These are phyloP conservation scores for Mormyrus lacerda DNA, from an alignment of 2,113 vertebrate genomes.

Conservation along the genomic window DNA sequence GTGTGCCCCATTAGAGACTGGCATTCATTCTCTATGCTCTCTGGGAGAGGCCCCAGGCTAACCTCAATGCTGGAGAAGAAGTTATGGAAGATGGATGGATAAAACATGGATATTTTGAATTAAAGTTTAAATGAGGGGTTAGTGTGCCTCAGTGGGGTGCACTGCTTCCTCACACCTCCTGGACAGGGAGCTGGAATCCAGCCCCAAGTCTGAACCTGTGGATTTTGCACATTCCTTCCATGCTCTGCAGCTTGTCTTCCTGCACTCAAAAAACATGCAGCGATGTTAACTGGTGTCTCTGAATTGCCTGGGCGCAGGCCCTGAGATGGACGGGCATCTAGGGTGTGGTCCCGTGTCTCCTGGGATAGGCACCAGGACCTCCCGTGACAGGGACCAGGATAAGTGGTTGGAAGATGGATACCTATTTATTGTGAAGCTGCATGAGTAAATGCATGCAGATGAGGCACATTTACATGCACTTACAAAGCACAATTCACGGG, in stretches of 20 bases:
- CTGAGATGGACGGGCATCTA: not conserved
- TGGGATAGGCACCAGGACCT: not conserved
- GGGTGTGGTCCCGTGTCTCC: not conserved
- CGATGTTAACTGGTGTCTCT: not conserved
- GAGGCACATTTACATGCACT: not conserved
- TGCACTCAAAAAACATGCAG: not conserved
- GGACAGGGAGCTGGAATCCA: not conserved
- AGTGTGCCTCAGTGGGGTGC: not conserved
- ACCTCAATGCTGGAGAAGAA: not conserved
- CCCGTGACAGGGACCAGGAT: not conserved
- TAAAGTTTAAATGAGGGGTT: not conserved
- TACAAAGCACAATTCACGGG: not conserved
- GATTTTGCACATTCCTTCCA: not conserved
- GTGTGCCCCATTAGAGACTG: not conserved
- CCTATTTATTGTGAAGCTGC: not conserved
- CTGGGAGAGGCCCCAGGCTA: not conserved
- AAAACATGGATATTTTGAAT: not conserved
- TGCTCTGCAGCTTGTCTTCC: not conserved
- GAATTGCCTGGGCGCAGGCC: not conserved
- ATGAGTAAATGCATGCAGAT: not conserved
- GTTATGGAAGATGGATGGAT: not conserved
- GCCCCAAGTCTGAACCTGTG: not conserved
- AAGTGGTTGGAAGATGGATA: not conserved
- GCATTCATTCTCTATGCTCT: not conserved
- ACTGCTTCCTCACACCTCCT: not conserved